These are phyloP conservation scores for Heterocephalus glaber DNA, from an alignment of 2,113 vertebrate genomes.

Conservation along the genomic window DNA sequence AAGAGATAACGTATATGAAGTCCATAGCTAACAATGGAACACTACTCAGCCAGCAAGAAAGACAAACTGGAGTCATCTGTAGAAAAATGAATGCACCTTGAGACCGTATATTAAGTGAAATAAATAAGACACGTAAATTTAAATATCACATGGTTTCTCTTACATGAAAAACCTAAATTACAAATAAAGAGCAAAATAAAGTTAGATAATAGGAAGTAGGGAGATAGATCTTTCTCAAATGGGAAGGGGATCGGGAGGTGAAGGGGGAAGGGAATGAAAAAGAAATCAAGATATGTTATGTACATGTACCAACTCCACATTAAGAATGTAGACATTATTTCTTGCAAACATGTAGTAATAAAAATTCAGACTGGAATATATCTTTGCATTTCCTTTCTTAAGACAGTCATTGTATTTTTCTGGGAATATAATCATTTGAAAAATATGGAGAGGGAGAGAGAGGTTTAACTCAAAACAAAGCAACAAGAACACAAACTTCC, in stretches of 20 bases:
- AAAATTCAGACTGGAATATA: background rate
- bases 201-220: background rate
- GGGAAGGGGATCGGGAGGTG: background rate
- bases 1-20: background rate
- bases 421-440: background rate
- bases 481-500: background rate
- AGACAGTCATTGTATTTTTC: background rate
- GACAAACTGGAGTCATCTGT: background rate
- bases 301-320: background rate
- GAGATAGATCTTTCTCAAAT: background rate
- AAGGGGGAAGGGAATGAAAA: background rate
- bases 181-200: background rate
- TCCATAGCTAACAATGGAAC: background rate
- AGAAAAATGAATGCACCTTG: background rate
- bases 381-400: background rate
- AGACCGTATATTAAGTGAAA: background rate
- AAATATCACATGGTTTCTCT: background rate
- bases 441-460: background rate
- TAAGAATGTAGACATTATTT: background rate
- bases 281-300: background rate
- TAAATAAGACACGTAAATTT: background rate
- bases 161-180: background rate
- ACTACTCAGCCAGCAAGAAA: background rate
- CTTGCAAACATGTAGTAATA: background rate
- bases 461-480: conserved; percentile 3